phyloP scores from a whole-genome alignment of 1,140 invertebrate genomes.

The Octopus bimaculoides region DNA sequence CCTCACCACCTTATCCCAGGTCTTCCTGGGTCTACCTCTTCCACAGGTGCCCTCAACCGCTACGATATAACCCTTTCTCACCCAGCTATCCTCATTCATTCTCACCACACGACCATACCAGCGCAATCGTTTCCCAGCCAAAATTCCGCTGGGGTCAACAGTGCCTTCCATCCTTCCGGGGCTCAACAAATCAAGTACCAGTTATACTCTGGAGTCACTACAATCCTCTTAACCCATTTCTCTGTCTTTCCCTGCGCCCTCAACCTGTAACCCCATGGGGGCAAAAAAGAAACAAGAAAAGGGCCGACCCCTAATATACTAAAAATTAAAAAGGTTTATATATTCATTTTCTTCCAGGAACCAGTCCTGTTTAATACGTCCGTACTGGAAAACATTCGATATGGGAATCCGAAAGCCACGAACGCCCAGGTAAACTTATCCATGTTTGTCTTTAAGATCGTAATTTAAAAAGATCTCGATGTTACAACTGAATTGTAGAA shows the following conservation, averaged over 20 bases:
- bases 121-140: too few relatives aligned
- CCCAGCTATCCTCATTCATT: too few relatives aligned
- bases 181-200: not conserved
- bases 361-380: conserved; percentile 87
- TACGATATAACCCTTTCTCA: too few relatives aligned
- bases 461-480: not conserved
- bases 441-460: not conserved
- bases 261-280: not conserved
- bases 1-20: too few relatives aligned
- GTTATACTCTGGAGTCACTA: not conserved
- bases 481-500: not conserved
- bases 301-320: not conserved
- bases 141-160: too few relatives aligned
- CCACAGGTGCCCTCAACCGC: too few relatives aligned
- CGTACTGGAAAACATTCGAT: conserved; percentile 91
- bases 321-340: conserved; percentile 6
- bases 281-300: not conserved
- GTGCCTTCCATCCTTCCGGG: too few relatives aligned
- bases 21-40: too few relatives aligned
- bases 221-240: not conserved
- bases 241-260: too few relatives aligned
- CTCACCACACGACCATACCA: too few relatives aligned
- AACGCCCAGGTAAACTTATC: conserved; percentile 63
- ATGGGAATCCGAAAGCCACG: conserved; percentile 68
- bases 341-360: conserved; percentile 60